Conservation (phyloP, 2,888 invertebrate species). For the Scelioninae gen. 1 region DNA sequence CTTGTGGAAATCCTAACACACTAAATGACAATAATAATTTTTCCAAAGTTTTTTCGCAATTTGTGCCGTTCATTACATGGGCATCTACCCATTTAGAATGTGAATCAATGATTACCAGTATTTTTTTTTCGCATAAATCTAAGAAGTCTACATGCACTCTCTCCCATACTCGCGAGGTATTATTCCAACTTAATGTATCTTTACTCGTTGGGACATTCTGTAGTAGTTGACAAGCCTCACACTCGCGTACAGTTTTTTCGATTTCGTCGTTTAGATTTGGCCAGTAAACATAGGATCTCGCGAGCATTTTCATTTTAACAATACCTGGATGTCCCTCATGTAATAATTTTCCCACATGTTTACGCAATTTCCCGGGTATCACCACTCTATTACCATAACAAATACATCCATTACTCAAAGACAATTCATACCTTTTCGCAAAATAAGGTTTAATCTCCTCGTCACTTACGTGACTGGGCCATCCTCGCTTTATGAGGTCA, state of each 20-base stretch:
- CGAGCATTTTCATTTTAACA: slow-evolving; percentile 76
- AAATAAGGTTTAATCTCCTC: slow-evolving; percentile 41
- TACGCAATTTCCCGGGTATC: slow-evolving; percentile 39
- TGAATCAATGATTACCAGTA: slow-evolving; percentile 44
- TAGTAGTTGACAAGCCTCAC: slow-evolving; percentile 72
- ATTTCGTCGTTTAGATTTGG: slow-evolving; percentile 75
- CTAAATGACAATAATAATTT: slow-evolving; percentile 36
- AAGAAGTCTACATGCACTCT: slow-evolving; percentile 83
- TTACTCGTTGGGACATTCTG: slow-evolving; percentile 74
- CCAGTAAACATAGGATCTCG: slow-evolving; percentile 75
- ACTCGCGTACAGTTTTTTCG: slow-evolving; percentile 72
- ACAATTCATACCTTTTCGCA: slow-evolving; percentile 23
- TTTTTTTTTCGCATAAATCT: slow-evolving; percentile 38
- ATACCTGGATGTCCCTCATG: no score
- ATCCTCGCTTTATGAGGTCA: slow-evolving; percentile 7
- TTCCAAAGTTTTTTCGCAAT: slow-evolving; percentile 33
- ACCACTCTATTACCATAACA: slow-evolving; percentile 54
- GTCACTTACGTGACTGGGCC: slow-evolving; percentile 39
- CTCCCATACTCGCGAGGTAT: slow-evolving; percentile 77
- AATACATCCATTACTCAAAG: slow-evolving; percentile 13
- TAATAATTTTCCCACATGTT: slow-evolving; percentile 29
- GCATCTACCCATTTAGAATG: slow-evolving; percentile 82
- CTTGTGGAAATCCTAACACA: slow-evolving; percentile 42
- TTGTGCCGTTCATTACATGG: slow-evolving; percentile 41
- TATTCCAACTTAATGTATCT: slow-evolving; percentile 45